Evolutionary conservation across 2,888 invertebrate genomes (phyloP).

Genomic region (Melanchra persicariae): DNA sequence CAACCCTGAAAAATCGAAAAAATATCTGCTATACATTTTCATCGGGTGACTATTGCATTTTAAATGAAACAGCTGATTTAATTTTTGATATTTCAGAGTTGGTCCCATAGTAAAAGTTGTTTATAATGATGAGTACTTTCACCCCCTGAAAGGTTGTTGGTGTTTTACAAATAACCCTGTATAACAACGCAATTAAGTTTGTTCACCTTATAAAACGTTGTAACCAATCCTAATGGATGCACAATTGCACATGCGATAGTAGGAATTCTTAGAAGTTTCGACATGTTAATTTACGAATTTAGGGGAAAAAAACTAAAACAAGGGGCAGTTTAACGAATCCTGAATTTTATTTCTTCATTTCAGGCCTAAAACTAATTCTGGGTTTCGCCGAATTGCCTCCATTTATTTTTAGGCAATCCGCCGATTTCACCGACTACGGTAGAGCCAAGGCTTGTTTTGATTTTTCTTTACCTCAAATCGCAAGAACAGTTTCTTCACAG

Average conservation of each 20-base stretch:
- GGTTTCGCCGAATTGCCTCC: background rate
- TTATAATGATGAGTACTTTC: too few species aligned
- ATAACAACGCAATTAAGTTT: too few species aligned
- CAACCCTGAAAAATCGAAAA: too few species aligned
- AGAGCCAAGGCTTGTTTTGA: background rate
- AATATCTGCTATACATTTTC: too few species aligned
- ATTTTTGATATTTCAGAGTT: too few species aligned
- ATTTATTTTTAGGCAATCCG: background rate
- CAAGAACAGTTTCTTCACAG: constrained; percentile 4
- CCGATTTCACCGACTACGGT: background rate
- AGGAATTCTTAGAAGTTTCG: background rate
- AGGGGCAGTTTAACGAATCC: background rate
- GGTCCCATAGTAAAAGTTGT: too few species aligned
- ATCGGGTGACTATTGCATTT: too few species aligned
- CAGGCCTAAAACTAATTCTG: background rate
- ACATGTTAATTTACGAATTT: background rate
- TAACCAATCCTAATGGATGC: background rate
- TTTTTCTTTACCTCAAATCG: background rate
- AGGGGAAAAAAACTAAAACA: background rate
- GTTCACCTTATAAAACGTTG: background rate
- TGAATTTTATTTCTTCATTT: background rate
- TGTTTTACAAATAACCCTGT: too few species aligned
- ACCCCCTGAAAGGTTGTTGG: too few species aligned
- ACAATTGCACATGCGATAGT: background rate
- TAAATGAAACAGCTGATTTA: too few species aligned